Evolutionary conservation across 2,797 vertebrate species (phyloP), one percentile per base, ranked within the genome.

Genomic region (Hybognathus amarus): DNA sequence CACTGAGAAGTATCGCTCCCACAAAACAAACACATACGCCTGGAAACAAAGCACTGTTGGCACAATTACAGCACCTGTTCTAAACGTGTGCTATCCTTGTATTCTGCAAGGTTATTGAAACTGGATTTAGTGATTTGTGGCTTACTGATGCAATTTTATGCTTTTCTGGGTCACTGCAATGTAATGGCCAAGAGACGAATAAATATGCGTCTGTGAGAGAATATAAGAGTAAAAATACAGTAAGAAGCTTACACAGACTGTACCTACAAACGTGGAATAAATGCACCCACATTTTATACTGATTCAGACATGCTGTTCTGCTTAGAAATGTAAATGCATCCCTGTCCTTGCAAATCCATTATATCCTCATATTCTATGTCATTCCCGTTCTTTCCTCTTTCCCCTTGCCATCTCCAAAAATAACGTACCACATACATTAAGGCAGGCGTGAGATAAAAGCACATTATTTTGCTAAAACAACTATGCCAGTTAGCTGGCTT

Each of bases 131-230:
- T 40, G 3, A 68, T 75, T 82, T 75, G 45, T 30, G 61, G 36
- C 42, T 75, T 20, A 40, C 61, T 22, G 22, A 54, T 77, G 68
- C 76, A 83, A 83, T 82, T 75, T 81, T 68, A 61, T 40, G 63
- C 67, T 78, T 87, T 83, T 87, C 81, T 87, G 86, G 81, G 86
- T 87, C 86, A 85, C 59, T 74, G 54, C 36, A 80, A 63, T 71
- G 40, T 76, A 81, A 84, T 85, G 52, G 74, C 81, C 61, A 33
- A 78, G 74, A 74, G 81, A 74, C n/a, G 40, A 79, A 79, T 83
- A 54, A 61, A 42, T 50, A 54, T 33, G 9, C 33, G 66, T 36
- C 56, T 45, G 54, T 33, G 36, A 68, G 30, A 56, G 36, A 75
- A 30, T 20, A 24, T n/a, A 54, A 75, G 74, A 40, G 40, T n/a